These are phyloP conservation scores for Porphyrio hochstetteri DNA, from an alignment of 2,113 vertebrate genomes.

Conservation along the genomic window DNA sequence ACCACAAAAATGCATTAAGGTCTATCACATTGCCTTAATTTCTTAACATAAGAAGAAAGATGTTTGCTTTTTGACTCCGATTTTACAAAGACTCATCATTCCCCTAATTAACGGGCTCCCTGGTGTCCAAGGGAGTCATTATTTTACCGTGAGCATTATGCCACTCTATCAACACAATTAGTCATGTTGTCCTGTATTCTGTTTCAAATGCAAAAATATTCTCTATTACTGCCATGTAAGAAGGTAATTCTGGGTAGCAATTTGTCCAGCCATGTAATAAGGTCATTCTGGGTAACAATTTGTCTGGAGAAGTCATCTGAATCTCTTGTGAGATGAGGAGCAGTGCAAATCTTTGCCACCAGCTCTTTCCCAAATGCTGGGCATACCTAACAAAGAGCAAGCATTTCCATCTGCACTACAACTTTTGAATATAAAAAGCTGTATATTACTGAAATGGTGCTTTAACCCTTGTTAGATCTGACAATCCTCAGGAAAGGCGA, in stretches of 20 bases:
- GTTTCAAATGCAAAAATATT: not conserved
- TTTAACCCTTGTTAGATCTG: not conserved
- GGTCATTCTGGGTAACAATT: not conserved
- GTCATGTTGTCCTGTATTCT: not conserved
- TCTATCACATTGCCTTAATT: not conserved
- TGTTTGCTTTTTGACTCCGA: not conserved
- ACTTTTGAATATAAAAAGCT: not conserved
- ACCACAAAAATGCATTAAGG: not conserved
- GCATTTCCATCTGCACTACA: not conserved
- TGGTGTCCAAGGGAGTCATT: not conserved
- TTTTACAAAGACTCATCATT: not conserved
- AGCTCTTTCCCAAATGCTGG: not conserved
- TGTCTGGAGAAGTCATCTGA: not conserved
- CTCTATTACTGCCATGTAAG: not conserved
- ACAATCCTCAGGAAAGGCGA: not conserved
- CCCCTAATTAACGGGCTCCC: not conserved
- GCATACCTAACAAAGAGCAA: not conserved
- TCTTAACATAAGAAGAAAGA: not conserved
- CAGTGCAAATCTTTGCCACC: not conserved
- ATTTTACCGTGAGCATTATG: not conserved
- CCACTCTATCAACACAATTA: constrained; percentile 2
- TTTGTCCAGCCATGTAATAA: not conserved
- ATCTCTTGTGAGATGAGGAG: not conserved
- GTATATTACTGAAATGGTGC: not conserved
- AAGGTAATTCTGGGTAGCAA: not conserved